phyloP scores from a whole-genome alignment of 1,140 invertebrate genomes.

The Drosophila chauvacae region DNA sequence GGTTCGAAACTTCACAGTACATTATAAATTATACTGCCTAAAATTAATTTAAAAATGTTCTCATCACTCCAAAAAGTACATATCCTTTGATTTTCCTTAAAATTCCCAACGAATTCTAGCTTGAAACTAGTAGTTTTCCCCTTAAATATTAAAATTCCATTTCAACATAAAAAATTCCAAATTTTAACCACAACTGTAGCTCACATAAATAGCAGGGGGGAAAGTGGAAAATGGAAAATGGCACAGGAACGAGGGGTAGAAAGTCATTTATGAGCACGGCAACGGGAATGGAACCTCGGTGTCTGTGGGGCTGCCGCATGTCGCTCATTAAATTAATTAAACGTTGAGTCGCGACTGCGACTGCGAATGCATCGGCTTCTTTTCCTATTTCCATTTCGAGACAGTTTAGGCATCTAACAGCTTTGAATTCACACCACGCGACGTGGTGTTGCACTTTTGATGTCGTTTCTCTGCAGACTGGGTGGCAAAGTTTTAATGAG shows the following conservation, averaged over 20 bases:
- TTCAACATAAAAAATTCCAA: background rate
- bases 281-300: background rate
- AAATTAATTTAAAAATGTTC: too few species aligned
- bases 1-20: too few species aligned
- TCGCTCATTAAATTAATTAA: slow-evolving; percentile 81
- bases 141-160: too few species aligned
- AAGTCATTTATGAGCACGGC: slow-evolving; percentile 26
- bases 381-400: slow-evolving; percentile 26
- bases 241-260: slow-evolving; percentile 25
- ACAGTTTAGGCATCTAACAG: slow-evolving; percentile 37
- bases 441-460: slow-evolving; percentile 33
- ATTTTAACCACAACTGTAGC: background rate
- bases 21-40: too few species aligned
- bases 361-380: slow-evolving; percentile 32
- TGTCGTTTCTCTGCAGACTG: slow-evolving; percentile 62
- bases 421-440: slow-evolving; percentile 34
- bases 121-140: too few species aligned
- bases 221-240: slow-evolving; percentile 15
- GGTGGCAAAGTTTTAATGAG: slow-evolving; percentile 78
- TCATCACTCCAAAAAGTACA: too few species aligned
- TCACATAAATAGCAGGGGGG: slow-evolving; percentile 2
- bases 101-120: too few species aligned
- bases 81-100: too few species aligned
- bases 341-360: slow-evolving; percentile 40
- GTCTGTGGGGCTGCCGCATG: slow-evolving; percentile 20